Evolutionary conservation across 30 jellyfish, hydroid and myxozoan species (phyloP).

Genomic region (Mastigias papua): DNA sequence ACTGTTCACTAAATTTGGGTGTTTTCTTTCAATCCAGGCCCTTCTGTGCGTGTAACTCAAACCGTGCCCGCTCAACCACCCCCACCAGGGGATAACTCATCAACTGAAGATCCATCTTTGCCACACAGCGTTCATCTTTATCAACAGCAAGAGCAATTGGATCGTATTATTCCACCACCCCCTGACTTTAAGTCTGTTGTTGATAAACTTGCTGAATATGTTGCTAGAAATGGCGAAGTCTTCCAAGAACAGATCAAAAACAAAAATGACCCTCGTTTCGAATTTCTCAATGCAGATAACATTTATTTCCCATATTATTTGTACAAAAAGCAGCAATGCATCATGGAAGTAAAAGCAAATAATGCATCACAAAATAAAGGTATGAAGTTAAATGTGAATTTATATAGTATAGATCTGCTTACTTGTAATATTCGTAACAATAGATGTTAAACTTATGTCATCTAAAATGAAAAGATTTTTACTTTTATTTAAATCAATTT

Average conservation of each 20-base stretch:
- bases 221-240: conserved; percentile 88
- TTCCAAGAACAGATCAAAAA: conserved; percentile 82
- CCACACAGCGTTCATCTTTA: no score
- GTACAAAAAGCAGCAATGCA: conserved; percentile 60
- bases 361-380: conserved; percentile 42
- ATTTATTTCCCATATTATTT: conserved; percentile 79
- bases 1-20: no score
- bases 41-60: not conserved
- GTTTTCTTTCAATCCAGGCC: not conserved
- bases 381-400: not conserved
- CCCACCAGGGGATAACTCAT: conserved; percentile 54
- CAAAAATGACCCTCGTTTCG: conserved; percentile 92
- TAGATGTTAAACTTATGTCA: no score
- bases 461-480: no score
- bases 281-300: conserved; percentile 68
- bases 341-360: conserved; percentile 13
- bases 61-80: conserved; percentile 62
- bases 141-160: conserved; percentile 35
- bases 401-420: no score
- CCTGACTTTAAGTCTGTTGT: conserved; percentile 91
- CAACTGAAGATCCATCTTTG: not conserved
- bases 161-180: conserved; percentile 81
- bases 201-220: conserved; percentile 87
- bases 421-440: no score
- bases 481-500: no score